Evolutionary conservation across 1,140 invertebrate species (phyloP), one percentile per base, ranked within the genome.

Genomic region (Hirudo medicinalis): DNA sequence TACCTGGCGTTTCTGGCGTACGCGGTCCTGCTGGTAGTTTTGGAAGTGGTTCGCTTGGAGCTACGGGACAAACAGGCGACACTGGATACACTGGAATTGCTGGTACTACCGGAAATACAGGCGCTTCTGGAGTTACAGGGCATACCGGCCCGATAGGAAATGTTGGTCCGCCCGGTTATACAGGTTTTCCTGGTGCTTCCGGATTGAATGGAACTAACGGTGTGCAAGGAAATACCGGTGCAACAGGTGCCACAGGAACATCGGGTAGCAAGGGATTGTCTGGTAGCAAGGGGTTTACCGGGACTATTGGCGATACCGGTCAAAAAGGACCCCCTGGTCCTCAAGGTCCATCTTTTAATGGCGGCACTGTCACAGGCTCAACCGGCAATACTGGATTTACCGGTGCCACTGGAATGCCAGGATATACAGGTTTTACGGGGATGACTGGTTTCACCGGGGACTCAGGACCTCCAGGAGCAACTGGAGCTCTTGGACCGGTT

Each of bases 181-280:
- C 49, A 54, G 69, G 69, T 54, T 9, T n/a, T 4, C 32, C 69
- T 25, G 69, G 69, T 20, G 40, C 53, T 25, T 4, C 53, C 17
- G 69, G 69, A 25, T 25, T 22, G 20, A 70, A 25, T 53, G 69
- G 69, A 53, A 19, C 29, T 19, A 15, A 19, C 0, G 69, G 69
- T n/a, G 3, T 13, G 8, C 49, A n/a, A 22, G 69, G 69, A 70
- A 70, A 22, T 19, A 20, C 6, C 19, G 69, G 69, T 49, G 36
- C 69, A 67, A 22, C 19, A 69, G 72, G 72, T 60, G 40, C 19
- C 17, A 71, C 54, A 22, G 72, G 72, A 6, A n/a, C 9, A 27
- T 22, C 72, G 43, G 68, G 69, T 11, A 6, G 25, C 60, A 29
- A 20, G 11, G 70, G 70, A 4, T 3, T 9, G 17, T 22, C 70